phyloP scores from a whole-genome alignment of 2,113 vertebrate genomes.

The Mustelus asterias region DNA sequence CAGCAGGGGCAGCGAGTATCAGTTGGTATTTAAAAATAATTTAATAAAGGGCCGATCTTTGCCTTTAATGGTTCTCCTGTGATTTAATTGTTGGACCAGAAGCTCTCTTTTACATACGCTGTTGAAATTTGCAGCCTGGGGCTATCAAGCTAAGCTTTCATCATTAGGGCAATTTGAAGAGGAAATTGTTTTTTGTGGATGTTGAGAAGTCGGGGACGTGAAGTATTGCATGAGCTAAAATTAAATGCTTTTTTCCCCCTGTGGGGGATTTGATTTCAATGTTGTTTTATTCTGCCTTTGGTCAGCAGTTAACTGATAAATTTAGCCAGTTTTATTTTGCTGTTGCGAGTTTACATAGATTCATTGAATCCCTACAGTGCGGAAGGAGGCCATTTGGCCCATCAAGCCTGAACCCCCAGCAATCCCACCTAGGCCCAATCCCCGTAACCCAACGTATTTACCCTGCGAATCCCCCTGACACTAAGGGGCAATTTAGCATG shows the following conservation, averaged over 20 bases:
- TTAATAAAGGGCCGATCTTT: background rate
- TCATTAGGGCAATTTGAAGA: constrained; percentile 26
- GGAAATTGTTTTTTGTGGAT: constrained; percentile 28
- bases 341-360: background rate
- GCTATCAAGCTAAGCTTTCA: constrained; percentile 20
- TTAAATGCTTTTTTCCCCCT: background rate
- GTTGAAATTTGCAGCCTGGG: background rate
- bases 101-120: background rate
- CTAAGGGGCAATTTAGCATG: no score
- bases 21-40: constrained; percentile 11
- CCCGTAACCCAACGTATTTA: no score
- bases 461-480: no score
- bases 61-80: background rate
- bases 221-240: constrained; percentile 32
- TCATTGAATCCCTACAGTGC: no score
- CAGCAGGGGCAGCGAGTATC: background rate
- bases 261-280: background rate
- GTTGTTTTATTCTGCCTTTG: background rate
- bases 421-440: no score
- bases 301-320: background rate
- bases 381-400: no score
- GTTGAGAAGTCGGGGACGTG: background rate
- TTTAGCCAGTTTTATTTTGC: background rate
- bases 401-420: no score
- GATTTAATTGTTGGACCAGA: constrained; percentile 11